phyloP scores from a whole-genome alignment of 2,113 vertebrate genomes.

The Gila orcuttii region DNA sequence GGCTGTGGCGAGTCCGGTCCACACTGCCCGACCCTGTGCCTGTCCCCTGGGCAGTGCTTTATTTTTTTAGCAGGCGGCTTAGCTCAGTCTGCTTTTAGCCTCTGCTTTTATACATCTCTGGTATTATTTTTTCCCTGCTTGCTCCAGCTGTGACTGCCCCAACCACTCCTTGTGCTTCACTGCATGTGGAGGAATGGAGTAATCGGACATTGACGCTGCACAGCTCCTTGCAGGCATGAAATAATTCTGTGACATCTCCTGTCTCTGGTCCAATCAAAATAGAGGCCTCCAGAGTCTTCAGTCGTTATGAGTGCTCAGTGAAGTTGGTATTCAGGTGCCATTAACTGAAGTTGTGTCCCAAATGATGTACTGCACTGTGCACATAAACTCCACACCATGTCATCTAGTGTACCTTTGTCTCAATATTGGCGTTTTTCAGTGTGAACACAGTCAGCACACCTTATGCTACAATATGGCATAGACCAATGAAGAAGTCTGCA shows the following conservation, averaged over 20 bases:
- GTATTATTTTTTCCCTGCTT: conserved; percentile 70
- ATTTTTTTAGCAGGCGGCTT: conserved; percentile 80
- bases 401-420: not conserved
- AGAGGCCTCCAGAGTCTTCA: conserved; percentile 15
- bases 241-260: conserved; percentile 43
- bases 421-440: not conserved
- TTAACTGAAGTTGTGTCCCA: not conserved
- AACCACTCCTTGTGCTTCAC: conserved; percentile 43
- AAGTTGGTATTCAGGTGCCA: conserved; percentile 8
- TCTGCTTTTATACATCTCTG: conserved; percentile 70
- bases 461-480: not conserved
- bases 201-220: conserved; percentile 46
- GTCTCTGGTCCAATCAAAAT: conserved; percentile 23
- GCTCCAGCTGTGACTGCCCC: conserved; percentile 54
- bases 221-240: conserved; percentile 34
- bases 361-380: not conserved
- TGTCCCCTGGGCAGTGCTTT: conserved; percentile 75
- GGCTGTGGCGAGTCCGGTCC: conserved; percentile 59
- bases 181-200: conserved; percentile 47
- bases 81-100: conserved; percentile 79
- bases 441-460: not conserved
- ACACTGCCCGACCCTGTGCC: conserved; percentile 57
- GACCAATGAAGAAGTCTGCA: not conserved
- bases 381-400: not conserved
- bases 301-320: not conserved